Evolutionary conservation across 1,140 invertebrate genomes (phyloP).

Genomic region (Platyscapa corneri): DNA sequence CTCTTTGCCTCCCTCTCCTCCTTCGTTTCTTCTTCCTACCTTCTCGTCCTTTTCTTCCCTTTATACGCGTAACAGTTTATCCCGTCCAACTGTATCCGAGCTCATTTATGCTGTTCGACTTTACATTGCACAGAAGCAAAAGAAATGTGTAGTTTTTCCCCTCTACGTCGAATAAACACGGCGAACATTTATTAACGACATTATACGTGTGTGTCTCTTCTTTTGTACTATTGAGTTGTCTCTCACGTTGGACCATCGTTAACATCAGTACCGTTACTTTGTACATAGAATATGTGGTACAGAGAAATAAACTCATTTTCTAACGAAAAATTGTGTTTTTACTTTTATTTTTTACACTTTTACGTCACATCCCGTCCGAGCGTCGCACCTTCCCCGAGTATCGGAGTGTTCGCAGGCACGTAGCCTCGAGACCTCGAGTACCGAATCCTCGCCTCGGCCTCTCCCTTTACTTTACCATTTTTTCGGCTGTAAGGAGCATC

Average conservation of each 20-base stretch:
- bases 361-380: neutral
- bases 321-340: constrained; percentile 62
- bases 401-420: too few species aligned
- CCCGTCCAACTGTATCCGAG: constrained; percentile 38
- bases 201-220: constrained; percentile 60
- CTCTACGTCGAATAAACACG: constrained; percentile 44
- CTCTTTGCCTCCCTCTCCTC: constrained; percentile 17
- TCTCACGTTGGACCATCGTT: constrained; percentile 69
- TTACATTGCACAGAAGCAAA: constrained; percentile 40
- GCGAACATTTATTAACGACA: constrained; percentile 48
- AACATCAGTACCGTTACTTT: constrained; percentile 73
- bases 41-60: constrained; percentile 22
- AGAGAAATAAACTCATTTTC: constrained; percentile 75
- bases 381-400: neutral
- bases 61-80: constrained; percentile 35
- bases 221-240: constrained; percentile 69
- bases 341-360: neutral
- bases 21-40: constrained; percentile 38
- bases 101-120: constrained; percentile 53
- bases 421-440: too few species aligned
- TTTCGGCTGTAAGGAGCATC: too few species aligned
- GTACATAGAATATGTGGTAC: constrained; percentile 74
- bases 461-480: too few species aligned
- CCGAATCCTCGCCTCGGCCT: too few species aligned
- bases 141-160: constrained; percentile 39